Base-by-base conservation (phyloP, 2,888 invertebrate species). In the Orthosia gracilis region DNA sequence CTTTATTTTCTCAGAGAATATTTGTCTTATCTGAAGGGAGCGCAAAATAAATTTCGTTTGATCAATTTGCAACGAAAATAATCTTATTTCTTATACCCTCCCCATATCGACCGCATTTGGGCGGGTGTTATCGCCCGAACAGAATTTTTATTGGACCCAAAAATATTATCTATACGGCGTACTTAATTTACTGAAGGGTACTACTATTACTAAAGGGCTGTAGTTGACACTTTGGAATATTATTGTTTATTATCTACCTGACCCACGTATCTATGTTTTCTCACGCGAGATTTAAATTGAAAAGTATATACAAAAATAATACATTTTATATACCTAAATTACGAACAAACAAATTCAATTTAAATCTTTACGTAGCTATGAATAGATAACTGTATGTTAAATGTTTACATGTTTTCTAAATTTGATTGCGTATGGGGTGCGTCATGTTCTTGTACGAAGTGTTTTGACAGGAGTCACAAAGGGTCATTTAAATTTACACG, bases 401-500 rank as follows among this genome's bases (percentile, higher is more conserved):
- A 69, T 73, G 73, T 75, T 73, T 65, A 84, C 75, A 76, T 73
- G 75, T 82, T 76, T 85, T 76, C 54, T 78, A 76, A 59, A 70
- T 76, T 68, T 76, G 81, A 85, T 80, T 80, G 69, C 68, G 21
- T 76, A 68, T 31, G 70, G 54, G 67, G 70, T 52, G 74, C 66
- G 74, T 80, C 80, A 77, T 82, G 72, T 75, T 74, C 47, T 65
- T 72, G 65, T 73, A 66, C 72, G 78, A 78, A 78, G 62, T 77
- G 72, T 76, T 81, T 82, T 85, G 85, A 86, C 84, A 87, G 88
- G 81, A 84, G 86, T 88, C 86, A 93, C 92, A 94, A 93, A 92
- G 92, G 90, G 90, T 91, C 91, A 90, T 93, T 90, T 90, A 87
- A 87, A 88, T 86, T 84, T 88, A 88, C 88, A 88, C 86, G 77